Evolutionary conservation across 2,888 invertebrate genomes (phyloP).

Genomic region (Lissocephala sabroskyi): DNA sequence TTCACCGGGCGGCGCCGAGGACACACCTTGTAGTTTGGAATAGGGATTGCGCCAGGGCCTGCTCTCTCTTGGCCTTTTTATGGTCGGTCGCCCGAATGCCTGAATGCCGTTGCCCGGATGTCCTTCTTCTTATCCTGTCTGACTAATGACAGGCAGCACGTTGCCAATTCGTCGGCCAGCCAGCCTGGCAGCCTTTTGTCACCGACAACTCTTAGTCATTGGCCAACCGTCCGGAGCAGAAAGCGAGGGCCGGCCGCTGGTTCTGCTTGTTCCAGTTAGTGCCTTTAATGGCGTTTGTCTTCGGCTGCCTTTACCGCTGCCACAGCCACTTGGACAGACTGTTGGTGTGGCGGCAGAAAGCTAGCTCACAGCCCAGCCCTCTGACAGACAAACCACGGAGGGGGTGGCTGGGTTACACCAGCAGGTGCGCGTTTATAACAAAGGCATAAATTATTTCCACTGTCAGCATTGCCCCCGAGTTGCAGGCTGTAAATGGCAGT

Average conservation of each 20-base stretch:
- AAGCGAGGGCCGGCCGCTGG: too few relatives aligned
- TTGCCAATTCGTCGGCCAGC: slow-evolving; percentile 42
- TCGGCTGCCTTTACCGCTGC: slow-evolving; percentile 12
- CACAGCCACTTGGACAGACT: slow-evolving; percentile 29
- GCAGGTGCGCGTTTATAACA: slow-evolving; percentile 58
- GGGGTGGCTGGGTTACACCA: slow-evolving; percentile 16
- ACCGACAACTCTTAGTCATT: slow-evolving; percentile 40
- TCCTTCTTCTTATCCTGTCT: slow-evolving; percentile 60
- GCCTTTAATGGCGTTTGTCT: slow-evolving; percentile 44
- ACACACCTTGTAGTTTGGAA: slow-evolving; percentile 44
- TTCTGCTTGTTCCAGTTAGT: slow-evolving; percentile 33
- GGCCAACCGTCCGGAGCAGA: slow-evolving; percentile 13
- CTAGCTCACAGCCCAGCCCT: slow-evolving; percentile 29
- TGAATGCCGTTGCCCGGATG: slow-evolving; percentile 49
- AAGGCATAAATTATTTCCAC: slow-evolving; percentile 65
- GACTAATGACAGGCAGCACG: slow-evolving; percentile 60
- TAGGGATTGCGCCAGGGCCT: background rate
- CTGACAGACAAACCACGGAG: slow-evolving; percentile 8
- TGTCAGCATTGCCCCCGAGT: slow-evolving; percentile 60
- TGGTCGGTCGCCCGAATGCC: slow-evolving; percentile 4
- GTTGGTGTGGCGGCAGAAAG: too few relatives aligned
- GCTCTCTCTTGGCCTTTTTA: background rate
- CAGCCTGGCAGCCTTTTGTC: slow-evolving; percentile 43
- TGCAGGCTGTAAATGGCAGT: slow-evolving; percentile 10
- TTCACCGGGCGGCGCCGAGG: slow-evolving; percentile 42